Conservation (phyloP, 1,140 invertebrate species). For the Brachionus rotundiformis region DNA sequence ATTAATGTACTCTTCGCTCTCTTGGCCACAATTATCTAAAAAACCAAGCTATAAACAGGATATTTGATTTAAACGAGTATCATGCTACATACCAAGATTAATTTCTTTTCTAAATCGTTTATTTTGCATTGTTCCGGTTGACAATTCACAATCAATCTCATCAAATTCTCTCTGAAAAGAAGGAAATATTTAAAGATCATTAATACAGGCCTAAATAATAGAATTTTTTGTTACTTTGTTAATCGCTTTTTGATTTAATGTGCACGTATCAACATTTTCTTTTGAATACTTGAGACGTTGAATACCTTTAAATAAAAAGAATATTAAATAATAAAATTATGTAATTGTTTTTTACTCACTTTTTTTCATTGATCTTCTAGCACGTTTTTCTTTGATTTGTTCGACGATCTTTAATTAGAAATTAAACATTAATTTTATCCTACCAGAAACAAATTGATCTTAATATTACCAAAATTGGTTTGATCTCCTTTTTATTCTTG, state of each 20-base stretch:
- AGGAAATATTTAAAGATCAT: conserved; percentile 3
- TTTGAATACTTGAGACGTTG: conserved; percentile 31
- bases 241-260: conserved; percentile 33
- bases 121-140: background rate
- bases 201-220: background rate
- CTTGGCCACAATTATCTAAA: background rate
- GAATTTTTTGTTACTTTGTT: background rate
- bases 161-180: conserved; percentile 34
- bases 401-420: conserved; percentile 14
- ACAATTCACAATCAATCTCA: conserved; percentile 42
- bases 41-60: conserved; percentile 14
- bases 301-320: conserved; percentile 12
- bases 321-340: conserved; percentile 2
- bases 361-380: conserved; percentile 20
- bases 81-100: conserved; percentile 25
- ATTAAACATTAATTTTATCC: background rate
- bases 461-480: background rate
- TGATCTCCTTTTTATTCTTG: background rate
- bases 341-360: background rate
- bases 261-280: conserved; percentile 34
- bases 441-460: background rate
- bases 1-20: conserved; percentile 34
- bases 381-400: conserved; percentile 22
- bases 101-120: conserved; percentile 13
- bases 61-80: conserved; percentile 27